Evolutionary conservation across 1,140 invertebrate species (phyloP).

Genomic region (Eurosta solidaginis): DNA sequence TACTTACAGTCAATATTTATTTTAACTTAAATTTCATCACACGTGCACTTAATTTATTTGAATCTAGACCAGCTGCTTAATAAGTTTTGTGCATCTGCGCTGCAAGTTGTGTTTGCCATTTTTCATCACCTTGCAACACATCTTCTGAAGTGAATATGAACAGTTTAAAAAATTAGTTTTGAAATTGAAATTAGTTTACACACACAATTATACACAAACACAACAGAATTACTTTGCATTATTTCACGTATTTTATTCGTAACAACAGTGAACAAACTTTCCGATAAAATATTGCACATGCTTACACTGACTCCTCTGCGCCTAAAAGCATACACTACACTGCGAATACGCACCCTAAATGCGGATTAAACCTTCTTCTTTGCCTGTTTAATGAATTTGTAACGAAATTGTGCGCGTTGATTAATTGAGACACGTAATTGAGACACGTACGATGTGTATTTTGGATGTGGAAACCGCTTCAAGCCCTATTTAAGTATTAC

Average conservation of each 20-base stretch:
- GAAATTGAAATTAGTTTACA: conserved; percentile 13
- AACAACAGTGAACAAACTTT: neutral
- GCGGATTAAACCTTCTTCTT: neutral
- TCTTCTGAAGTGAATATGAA: no score
- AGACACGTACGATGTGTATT: neutral
- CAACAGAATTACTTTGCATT: neutral
- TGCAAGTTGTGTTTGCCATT: no score
- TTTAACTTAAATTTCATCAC: no score
- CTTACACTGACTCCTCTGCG: neutral
- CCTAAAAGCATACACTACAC: neutral
- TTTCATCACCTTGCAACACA: no score
- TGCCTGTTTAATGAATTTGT: neutral
- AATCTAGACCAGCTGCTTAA: no score
- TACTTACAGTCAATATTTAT: no score
- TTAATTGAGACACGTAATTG: conserved; percentile 2
- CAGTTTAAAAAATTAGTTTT: conserved; percentile 24
- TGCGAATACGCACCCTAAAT: neutral
- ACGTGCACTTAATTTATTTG: no score
- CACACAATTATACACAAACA: neutral
- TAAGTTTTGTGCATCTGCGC: no score
- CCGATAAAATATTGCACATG: neutral
- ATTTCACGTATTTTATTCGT: neutral
- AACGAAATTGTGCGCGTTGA: conserved; percentile 23
- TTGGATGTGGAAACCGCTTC: neutral
- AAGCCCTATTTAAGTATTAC: neutral